Conservation (phyloP, 2,797 vertebrate species). For the Discoglossus pictus region DNA sequence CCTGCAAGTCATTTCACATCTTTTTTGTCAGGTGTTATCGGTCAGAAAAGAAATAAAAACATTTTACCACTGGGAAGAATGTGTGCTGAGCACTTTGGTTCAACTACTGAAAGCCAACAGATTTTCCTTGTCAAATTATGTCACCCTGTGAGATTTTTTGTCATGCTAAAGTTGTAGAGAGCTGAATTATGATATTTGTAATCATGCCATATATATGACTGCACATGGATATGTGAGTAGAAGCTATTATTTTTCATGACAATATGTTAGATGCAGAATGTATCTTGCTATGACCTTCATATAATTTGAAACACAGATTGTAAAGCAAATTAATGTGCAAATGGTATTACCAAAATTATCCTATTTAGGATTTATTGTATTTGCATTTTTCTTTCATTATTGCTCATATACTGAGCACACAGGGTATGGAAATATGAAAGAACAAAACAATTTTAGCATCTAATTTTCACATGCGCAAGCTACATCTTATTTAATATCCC, state of each 20-base stretch:
- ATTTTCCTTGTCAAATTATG: too few species aligned
- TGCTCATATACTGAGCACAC: slow-evolving; percentile 24
- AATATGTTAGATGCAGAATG: slow-evolving; percentile 15
- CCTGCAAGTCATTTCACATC: too few species aligned
- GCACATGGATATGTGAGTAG: slow-evolving; percentile 7
- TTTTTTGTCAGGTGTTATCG: too few species aligned
- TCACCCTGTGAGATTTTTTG: too few species aligned
- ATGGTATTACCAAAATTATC: slow-evolving; percentile 31
- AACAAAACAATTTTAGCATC: slow-evolving; percentile 11
- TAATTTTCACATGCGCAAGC: slow-evolving; percentile 17
- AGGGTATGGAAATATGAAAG: slow-evolving; percentile 26
- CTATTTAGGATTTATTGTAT: slow-evolving; percentile 34
- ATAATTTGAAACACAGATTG: slow-evolving; percentile 34
- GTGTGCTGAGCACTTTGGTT: too few species aligned
- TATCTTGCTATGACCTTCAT: slow-evolving; percentile 29
- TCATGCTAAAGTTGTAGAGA: too few species aligned
- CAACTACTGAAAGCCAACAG: too few species aligned
- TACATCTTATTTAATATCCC: slow-evolving; percentile 27
- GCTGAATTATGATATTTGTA: neutral
- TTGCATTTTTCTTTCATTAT: slow-evolving; percentile 35
- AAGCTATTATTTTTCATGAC: slow-evolving; percentile 19
- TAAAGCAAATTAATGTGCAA: slow-evolving; percentile 33
- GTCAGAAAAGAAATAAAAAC: too few species aligned
- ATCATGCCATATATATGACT: slow-evolving; percentile 17
- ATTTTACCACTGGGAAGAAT: too few species aligned